Evolutionary conservation across 2,888 invertebrate species (phyloP), one percentile per base, ranked within the genome.

Genomic region (Pristionchus entomophagus): DNA sequence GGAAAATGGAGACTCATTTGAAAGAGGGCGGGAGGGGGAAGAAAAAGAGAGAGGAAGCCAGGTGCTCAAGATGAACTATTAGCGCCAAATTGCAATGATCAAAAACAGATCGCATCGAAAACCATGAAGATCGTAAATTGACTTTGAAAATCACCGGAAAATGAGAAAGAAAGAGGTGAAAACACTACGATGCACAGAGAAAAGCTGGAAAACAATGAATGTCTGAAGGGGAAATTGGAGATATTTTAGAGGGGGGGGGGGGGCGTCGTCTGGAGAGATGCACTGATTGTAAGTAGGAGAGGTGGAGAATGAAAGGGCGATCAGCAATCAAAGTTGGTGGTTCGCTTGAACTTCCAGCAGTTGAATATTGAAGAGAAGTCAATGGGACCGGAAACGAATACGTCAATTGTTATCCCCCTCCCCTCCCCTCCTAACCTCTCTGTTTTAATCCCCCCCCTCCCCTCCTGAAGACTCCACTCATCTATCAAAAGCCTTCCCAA

Each of bases 1-100:
- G 56, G 56, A 32, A 62, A 62, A 62, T 62, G 32, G 62, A 62
- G 62, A 32, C 62, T 59, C 59, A 59, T 59, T 59, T 62, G 62
- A 62, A 17, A 19, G 32, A 29, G 62, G 45, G 45, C 6, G 45
- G 45, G 45, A 45, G n/a, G 45, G 14, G 14, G 45, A 45, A 10
- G 45, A 45, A 32, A 62, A 19, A 62, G 62, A 62, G 62, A 62
- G 14, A 62, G 29, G 29, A 17, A 17, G n/a, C 62, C 29, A 32
- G 32, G n/a, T 26, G 26, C 56, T 56, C 4, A 56, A 26, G 56
- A 56, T 56, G 56, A 56, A 56, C 56, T 56, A n/a, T 51, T 51
- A 17, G 17, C 51, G n/a, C 26, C n/a, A 26, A 26, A n/a, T n/a
- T n/a, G n/a, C n/a, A n/a, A n/a, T n/a, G n/a, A n/a, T n/a, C n/a